Evolutionary conservation across 2,113 vertebrate species (phyloP), one percentile per base, ranked within the genome.

Genomic region (Prionailurus viverrinus): DNA sequence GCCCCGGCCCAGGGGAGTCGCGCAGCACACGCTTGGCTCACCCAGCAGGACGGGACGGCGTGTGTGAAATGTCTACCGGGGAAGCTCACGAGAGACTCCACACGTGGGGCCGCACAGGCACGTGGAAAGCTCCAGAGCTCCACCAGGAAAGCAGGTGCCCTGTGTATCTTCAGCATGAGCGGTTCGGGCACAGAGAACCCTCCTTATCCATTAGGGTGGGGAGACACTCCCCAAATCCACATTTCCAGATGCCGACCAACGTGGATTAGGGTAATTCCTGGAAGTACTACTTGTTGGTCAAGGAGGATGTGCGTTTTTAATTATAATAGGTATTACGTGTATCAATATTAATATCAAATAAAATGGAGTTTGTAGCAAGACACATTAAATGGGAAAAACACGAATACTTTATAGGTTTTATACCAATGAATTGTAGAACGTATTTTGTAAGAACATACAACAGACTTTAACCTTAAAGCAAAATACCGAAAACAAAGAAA

Each of bases 191-290:
- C 45, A 11, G 45, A 2, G 8, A 51, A 79, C 29, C 29, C 29
- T 31, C 76, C 76, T 51, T 51, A 12, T 33, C 45, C 10, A 15
- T 16, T 29, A 16, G 27, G 41, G 14, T 1, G 1, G 21, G 66
- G 29, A 29, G 45, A 31, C 15, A 21, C 45, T 19, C 45, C 76
- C 48, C 0, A 33, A 10, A 51, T 33, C 76, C 41, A 51, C 9
- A 2, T 33, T 48, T 2, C 29, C 29, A 51, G 45, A 33, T 0
- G 15, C 76, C 8, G 18, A 16, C 29, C 76, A 4, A 2, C 4
- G 4, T 51, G 27, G 36, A 8, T 13, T 51, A 15, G 71, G 39
- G 41, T 53, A 65, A 73, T 45, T 15, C 27, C 58, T 58, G 25
- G 6, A 14, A 51, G 36, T 39, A 11, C 7, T 39, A 13, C 31